phyloP scores from a whole-genome alignment of 2,797 vertebrate species.

The Galago senegalensis region DNA sequence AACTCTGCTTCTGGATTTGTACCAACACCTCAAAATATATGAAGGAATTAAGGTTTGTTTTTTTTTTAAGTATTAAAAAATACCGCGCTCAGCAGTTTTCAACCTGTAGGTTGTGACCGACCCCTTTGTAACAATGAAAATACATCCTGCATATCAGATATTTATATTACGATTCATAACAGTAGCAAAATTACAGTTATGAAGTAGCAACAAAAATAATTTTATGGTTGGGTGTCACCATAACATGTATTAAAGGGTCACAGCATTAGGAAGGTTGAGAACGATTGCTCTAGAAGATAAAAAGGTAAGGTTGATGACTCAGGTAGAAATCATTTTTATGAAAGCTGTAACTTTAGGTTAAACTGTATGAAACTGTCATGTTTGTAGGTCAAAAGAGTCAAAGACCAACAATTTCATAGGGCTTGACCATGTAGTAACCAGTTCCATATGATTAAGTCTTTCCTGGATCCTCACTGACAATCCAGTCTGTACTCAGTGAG shows the following conservation, averaged over 20 bases:
- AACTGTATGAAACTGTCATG: background rate
- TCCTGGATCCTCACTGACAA: background rate
- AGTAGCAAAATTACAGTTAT: too few relatives aligned
- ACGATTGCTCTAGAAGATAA: background rate
- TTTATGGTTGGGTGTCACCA: too few relatives aligned
- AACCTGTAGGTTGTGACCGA: too few relatives aligned
- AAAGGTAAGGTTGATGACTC: background rate
- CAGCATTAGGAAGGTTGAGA: too few relatives aligned
- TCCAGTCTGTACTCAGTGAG: background rate
- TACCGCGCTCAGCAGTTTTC: background rate
- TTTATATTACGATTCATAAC: too few relatives aligned
- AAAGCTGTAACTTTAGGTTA: background rate
- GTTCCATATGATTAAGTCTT: background rate
- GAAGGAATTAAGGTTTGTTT: background rate
- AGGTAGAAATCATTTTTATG: slow-evolving; percentile 13
- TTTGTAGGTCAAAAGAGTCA: background rate
- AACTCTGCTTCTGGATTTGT: too few relatives aligned
- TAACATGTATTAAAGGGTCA: too few relatives aligned
- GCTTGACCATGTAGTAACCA: background rate
- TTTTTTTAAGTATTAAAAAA: background rate
- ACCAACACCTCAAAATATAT: too few relatives aligned
- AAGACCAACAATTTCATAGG: background rate
- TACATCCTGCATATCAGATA: too few relatives aligned
- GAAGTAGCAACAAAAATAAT: too few relatives aligned
- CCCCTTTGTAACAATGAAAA: too few relatives aligned